Percentiles rank a stretch among this genome's conserved stretches.
Conservation (phyloP, 2,888 invertebrate species). For the Lithophane leautieri region DNA sequence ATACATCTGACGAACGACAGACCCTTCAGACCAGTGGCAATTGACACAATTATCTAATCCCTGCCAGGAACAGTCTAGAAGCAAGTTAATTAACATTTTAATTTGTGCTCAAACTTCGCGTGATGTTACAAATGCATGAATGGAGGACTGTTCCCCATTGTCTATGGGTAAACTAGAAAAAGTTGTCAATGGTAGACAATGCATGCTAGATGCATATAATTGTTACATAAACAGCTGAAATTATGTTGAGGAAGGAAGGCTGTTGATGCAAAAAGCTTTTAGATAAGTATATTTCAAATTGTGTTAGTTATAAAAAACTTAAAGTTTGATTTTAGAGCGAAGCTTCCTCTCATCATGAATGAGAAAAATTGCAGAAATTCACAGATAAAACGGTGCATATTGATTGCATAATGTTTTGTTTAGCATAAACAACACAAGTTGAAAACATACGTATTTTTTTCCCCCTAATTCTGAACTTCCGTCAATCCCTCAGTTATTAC, state of each 20-base stretch:
- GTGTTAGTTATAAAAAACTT: constrained; percentile 2
- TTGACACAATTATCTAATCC: constrained; percentile 50
- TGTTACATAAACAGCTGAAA: constrained; percentile 44
- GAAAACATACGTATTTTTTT: not conserved
- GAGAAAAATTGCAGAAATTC: not conserved
- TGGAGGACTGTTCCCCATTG: constrained; percentile 25
- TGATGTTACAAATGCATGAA: constrained; percentile 34
- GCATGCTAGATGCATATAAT: constrained; percentile 37
- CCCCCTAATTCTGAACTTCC: not conserved
- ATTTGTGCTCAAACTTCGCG: constrained; percentile 24
- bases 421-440: not conserved
- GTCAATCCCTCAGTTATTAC: not conserved
- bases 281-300: constrained; percentile 23
- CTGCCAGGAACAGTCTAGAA: constrained; percentile 36
- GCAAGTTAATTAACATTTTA: constrained; percentile 41
- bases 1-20: not conserved
- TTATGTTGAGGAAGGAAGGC: constrained; percentile 10
- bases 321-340: not conserved
- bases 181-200: constrained; percentile 27
- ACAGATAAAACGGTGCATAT: not conserved
- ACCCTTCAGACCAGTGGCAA: constrained; percentile 20
- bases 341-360: not conserved
- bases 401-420: not conserved
- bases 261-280: constrained; percentile 15
- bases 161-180: constrained; percentile 30